Evolutionary conservation across 2,797 vertebrate species (phyloP).

Genomic region (Pipistrellus pygmaeus): DNA sequence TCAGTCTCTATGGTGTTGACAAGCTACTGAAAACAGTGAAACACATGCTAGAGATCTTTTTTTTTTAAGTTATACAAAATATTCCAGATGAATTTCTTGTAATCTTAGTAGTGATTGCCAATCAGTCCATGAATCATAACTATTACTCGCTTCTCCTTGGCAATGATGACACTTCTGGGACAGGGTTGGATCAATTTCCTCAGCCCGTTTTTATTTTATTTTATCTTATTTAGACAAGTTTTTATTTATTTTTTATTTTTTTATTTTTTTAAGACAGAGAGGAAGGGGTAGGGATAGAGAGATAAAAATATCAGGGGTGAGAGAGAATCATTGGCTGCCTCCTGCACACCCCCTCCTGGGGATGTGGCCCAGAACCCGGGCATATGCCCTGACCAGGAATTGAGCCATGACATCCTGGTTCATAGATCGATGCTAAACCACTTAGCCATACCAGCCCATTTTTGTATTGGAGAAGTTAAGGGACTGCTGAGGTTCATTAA

Average conservation of each 20-base stretch:
- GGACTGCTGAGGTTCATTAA: background rate
- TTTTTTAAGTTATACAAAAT: slow-evolving; percentile 44
- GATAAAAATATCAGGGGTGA: too few species aligned
- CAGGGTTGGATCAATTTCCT: slow-evolving; percentile 23
- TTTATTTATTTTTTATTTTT: too few species aligned
- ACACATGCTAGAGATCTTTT: background rate
- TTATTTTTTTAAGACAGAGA: too few species aligned
- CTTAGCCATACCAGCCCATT: background rate
- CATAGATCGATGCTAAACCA: fast-evolving
- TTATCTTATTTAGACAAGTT: too few species aligned
- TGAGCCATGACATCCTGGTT: too few species aligned
- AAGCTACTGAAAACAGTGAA: slow-evolving; percentile 55
- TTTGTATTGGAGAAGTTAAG: background rate
- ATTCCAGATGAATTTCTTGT: slow-evolving; percentile 63
- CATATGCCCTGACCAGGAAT: too few species aligned
- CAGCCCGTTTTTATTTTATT: background rate
- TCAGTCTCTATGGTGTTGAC: slow-evolving; percentile 62
- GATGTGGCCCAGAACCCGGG: too few species aligned
- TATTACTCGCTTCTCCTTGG: background rate
- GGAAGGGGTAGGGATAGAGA: too few species aligned
- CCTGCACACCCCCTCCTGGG: too few species aligned
- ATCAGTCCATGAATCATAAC: slow-evolving; percentile 34
- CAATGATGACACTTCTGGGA: background rate
- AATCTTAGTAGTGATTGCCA: slow-evolving; percentile 26
- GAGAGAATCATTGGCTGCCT: too few species aligned